These are phyloP conservation scores for Oscheius sp. DNA, from an alignment of 2,888 invertebrate genomes.

Conservation along the genomic window DNA sequence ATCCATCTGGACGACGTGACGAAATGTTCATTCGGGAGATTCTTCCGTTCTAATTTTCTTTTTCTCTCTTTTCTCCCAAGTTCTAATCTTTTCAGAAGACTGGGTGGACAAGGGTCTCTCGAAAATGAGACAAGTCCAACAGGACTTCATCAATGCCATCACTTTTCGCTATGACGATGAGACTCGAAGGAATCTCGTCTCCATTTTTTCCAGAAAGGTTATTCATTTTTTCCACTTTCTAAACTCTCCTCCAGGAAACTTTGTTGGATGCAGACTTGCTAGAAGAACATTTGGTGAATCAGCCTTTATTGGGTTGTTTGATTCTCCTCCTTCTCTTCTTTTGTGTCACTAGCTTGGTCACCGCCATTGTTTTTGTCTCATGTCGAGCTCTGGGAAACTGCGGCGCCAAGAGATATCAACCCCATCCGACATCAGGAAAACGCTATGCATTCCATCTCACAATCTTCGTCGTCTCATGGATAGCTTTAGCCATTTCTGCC, in stretches of 20 bases:
- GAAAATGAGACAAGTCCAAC: slow-evolving; percentile 24
- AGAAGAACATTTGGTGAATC: slow-evolving; percentile 43
- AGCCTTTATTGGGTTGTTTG: slow-evolving; percentile 41
- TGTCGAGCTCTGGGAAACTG: slow-evolving; percentile 45
- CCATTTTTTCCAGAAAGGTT: slow-evolving; percentile 22
- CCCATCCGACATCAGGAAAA: slow-evolving; percentile 42
- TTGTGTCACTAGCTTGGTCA: slow-evolving; percentile 32
- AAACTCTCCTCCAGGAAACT: slow-evolving; percentile 35
- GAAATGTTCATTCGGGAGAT: background rate
- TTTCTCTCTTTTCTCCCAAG: background rate
- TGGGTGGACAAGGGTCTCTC: too few relatives aligned
- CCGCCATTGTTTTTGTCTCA: slow-evolving; percentile 38
- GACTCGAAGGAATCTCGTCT: slow-evolving; percentile 14
- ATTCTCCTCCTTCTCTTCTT: slow-evolving; percentile 36
- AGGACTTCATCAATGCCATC: slow-evolving; percentile 21
- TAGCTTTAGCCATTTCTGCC: slow-evolving; percentile 16
- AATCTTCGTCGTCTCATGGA: slow-evolving; percentile 32
- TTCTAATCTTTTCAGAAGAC: too few relatives aligned
- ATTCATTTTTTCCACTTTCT: background rate
- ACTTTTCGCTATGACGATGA: slow-evolving; percentile 31
- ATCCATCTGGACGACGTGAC: background rate
- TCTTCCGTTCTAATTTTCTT: background rate
- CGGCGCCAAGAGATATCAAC: slow-evolving; percentile 51
- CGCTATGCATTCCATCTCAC: slow-evolving; percentile 39
- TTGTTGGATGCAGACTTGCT: slow-evolving; percentile 37